Evolutionary conservation across 2,888 invertebrate species (phyloP).

Genomic region (Spatulosminthurus flaviceps): DNA sequence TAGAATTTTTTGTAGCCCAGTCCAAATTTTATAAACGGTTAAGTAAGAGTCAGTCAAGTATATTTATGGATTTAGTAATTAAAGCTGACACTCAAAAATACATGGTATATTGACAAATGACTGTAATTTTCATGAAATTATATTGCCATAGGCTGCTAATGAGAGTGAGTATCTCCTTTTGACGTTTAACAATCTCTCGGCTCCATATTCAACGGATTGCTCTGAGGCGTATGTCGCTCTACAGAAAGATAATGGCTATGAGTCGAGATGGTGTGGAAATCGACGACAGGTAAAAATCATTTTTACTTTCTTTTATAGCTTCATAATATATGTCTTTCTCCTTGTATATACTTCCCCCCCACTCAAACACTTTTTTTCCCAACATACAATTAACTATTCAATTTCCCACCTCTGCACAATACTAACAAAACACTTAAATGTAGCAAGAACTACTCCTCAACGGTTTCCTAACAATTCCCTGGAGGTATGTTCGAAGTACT

Average conservation of each 20-base stretch:
- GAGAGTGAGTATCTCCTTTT: conserved; percentile 58
- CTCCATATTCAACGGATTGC: conserved; percentile 54
- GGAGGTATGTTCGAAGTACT: neutral
- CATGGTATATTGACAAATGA: conserved; percentile 2
- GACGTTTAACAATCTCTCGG: conserved; percentile 60
- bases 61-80: conserved; percentile 15
- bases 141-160: conserved; percentile 57
- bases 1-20: too few species aligned
- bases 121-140: conserved; percentile 13
- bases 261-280: conserved; percentile 62
- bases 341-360: neutral
- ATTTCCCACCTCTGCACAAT: neutral
- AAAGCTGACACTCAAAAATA: neutral
- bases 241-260: conserved; percentile 61
- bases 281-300: conserved; percentile 53
- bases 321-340: neutral
- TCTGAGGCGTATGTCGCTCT: conserved; percentile 59
- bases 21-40: neutral
- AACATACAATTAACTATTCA: neutral
- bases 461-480: neutral
- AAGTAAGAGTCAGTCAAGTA: neutral
- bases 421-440: neutral
- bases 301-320: conserved; percentile 18
- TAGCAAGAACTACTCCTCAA: neutral
- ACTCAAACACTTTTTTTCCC: neutral